phyloP scores from a whole-genome alignment of 1,140 invertebrate species.

The Zaprionus ornatus region DNA sequence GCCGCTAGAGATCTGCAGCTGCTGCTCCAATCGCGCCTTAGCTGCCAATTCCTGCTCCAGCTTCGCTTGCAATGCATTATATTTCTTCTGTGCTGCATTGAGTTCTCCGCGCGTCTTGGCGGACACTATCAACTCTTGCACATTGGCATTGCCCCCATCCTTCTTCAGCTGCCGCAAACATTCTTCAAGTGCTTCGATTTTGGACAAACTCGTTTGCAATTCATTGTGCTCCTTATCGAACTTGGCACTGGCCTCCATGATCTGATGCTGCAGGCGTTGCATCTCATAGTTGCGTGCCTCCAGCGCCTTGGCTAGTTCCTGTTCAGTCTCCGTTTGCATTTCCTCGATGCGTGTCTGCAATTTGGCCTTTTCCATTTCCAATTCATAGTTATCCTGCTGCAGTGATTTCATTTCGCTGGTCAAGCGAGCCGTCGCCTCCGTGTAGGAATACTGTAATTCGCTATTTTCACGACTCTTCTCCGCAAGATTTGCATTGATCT shows the following conservation, averaged over 20 bases:
- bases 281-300: constrained; percentile 80
- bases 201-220: constrained; percentile 73
- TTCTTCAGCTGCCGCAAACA: constrained; percentile 84
- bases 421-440: constrained; percentile 84
- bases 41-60: constrained; percentile 83
- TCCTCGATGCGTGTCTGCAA: constrained; percentile 84
- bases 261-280: constrained; percentile 77
- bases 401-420: constrained; percentile 67
- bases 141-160: constrained; percentile 76
- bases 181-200: constrained; percentile 84
- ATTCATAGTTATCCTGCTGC: constrained; percentile 71
- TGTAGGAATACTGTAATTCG: constrained; percentile 84
- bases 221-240: constrained; percentile 66
- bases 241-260: constrained; percentile 59
- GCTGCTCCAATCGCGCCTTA: constrained; percentile 61
- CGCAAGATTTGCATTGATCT: constrained; percentile 84
- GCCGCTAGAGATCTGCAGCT: constrained; percentile 57
- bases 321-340: constrained; percentile 79
- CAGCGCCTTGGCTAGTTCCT: constrained; percentile 78
- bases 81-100: constrained; percentile 84
- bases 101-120: constrained; percentile 85
- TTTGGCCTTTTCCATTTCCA: constrained; percentile 79
- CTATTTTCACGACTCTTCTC: constrained; percentile 85
- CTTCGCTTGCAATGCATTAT: constrained; percentile 74
- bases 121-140: constrained; percentile 83